Percentiles rank a stretch among this genome's conserved stretches.
These are phyloP conservation scores for Drosophila seclusa DNA, from an alignment of 2,888 invertebrate species.

Conservation along the genomic window DNA sequence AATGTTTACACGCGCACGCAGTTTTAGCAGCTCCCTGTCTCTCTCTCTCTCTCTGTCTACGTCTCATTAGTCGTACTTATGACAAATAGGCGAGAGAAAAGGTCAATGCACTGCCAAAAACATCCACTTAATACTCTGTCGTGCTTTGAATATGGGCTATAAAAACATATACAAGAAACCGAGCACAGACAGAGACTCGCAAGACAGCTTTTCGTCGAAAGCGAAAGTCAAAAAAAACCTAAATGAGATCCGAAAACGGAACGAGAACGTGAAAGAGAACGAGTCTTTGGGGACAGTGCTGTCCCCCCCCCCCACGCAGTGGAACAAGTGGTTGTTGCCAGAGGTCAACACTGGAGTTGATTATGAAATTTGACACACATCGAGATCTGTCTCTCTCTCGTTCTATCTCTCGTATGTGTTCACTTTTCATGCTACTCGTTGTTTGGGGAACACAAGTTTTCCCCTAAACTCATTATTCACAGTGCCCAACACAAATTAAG, in stretches of 20 bases:
- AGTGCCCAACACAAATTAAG: conserved; percentile 26
- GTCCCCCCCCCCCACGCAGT: not conserved
- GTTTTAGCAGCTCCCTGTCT: not conserved
- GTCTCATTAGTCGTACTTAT: conserved; percentile 28
- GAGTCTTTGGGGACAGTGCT: conserved; percentile 9
- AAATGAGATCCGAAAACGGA: conserved; percentile 1
- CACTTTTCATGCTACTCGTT: not conserved
- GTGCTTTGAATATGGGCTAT: conserved; percentile 21
- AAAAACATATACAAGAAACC: conserved; percentile 12
- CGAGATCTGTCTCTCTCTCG: conserved; percentile 29
- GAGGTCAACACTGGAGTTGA: conserved; percentile 49
- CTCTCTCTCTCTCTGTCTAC: not conserved
- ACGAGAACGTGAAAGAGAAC: conserved; percentile 12
- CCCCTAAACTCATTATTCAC: conserved; percentile 5
- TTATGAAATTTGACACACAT: conserved; percentile 60
- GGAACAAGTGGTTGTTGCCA: conserved; percentile 52
- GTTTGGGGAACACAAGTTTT: conserved; percentile 12
- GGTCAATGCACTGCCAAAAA: conserved; percentile 62
- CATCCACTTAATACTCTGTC: conserved; percentile 5
- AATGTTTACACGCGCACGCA: conserved; percentile 68
- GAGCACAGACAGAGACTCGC: conserved; percentile 19
- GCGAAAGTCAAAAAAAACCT: conserved; percentile 51
- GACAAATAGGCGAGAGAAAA: conserved; percentile 9
- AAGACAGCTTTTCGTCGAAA: conserved; percentile 65
- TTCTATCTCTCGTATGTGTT: not conserved